These are phyloP conservation scores for Podarcis cretensis DNA, from an alignment of 2,113 vertebrate genomes.

Conservation along the genomic window DNA sequence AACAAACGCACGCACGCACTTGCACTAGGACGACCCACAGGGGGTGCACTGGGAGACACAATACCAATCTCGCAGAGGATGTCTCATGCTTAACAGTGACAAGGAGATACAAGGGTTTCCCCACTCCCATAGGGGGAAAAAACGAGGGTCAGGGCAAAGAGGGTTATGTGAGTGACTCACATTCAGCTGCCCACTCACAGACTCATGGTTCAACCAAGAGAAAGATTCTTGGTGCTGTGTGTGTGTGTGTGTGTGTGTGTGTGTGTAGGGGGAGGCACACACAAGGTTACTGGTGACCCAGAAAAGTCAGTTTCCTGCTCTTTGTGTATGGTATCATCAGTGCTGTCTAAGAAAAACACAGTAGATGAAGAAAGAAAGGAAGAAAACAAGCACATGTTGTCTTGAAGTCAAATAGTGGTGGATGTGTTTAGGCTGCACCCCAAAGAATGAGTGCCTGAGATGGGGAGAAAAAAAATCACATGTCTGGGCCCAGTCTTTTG, in stretches of 20 bases:
- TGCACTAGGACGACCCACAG: background rate
- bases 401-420: rapidly evolving
- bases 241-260: background rate
- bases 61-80: background rate
- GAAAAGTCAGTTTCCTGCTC: background rate
- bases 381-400: background rate
- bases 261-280: background rate
- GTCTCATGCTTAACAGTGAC: constrained; percentile 34
- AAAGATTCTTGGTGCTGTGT: constrained; percentile 1
- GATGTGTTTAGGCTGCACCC: background rate
- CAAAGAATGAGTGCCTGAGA: rapidly evolving
- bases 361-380: background rate
- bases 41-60: constrained; percentile 10
- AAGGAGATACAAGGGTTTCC: background rate
- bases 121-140: background rate
- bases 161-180: rapidly evolving
- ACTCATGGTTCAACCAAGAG: constrained; percentile 9
- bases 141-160: background rate
- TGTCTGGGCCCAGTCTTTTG: background rate
- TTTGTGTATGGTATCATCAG: background rate
- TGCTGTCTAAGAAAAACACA: background rate
- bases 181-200: background rate
- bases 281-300: background rate
- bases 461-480: background rate
- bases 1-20: background rate